Evolutionary conservation across 1,140 invertebrate species (phyloP), one percentile per base, ranked within the genome.

Genomic region (Leptinotarsa lineolata): DNA sequence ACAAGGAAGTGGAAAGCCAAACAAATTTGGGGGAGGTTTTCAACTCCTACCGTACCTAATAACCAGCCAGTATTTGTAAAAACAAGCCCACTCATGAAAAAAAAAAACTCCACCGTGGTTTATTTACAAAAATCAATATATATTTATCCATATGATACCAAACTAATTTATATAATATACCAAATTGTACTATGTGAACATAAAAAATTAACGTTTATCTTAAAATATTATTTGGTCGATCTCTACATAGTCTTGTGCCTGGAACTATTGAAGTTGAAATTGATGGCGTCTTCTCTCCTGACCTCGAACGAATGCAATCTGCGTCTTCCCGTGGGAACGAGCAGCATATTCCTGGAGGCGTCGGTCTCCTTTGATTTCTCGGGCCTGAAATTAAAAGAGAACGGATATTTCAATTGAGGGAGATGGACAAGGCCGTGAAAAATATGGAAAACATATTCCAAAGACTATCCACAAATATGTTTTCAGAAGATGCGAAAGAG

Each of bases 291-390:
- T 21, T 74, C 67, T 68, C 74, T 77, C 72, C 74, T 73, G 60
- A 74, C 77, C 72, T 83, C 82, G 71, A 78, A 83, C 12, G 81
- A 82, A 67, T 77, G 77, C 24, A 83, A 73, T 72, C 82, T 72
- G 48, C 76, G 73, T 20, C 82, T 65, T 39, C 76, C 75, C 30
- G 74, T 68, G 30, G 79, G 81, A 68, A 81, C 76, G 54, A 75
- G 67, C 45, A 82, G 76, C 58, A 74, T 80, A 21, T 82, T 81
- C 39, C 59, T 70, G 21, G 68, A 30, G 58, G 68, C 68, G 39
- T 20, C 64, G 16, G 24, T 70, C 11, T 76, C 73, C 46, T 72
- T 67, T n/a, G 76, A 75, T 30, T 64, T 64, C 24, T 74, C 75
- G 15, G 70, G 21, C 63, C 77, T 78, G 72, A 74, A 63, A 65